phyloP scores from a whole-genome alignment of 2,113 vertebrate genomes.

The Trochalopteron elliotii region DNA sequence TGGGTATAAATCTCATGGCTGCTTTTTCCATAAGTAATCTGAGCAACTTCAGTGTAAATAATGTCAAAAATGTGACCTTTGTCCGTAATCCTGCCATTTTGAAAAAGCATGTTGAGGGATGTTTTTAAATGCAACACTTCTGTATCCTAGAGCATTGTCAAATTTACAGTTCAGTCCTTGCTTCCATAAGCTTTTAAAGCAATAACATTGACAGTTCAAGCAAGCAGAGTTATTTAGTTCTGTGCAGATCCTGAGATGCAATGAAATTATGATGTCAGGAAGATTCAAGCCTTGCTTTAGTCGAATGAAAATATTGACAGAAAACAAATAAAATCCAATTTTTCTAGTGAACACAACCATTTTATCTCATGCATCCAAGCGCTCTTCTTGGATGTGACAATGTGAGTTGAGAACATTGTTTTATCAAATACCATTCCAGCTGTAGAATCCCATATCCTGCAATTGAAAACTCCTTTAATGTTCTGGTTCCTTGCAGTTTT shows the following conservation, averaged over 20 bases:
- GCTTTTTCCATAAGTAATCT: not conserved
- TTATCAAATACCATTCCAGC: not conserved
- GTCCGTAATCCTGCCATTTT: slow-evolving; percentile 12
- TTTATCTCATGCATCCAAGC: not conserved
- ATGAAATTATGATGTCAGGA: slow-evolving; percentile 48
- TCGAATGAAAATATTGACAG: not conserved
- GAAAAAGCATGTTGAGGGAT: not conserved
- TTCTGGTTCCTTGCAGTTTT: slow-evolving; percentile 17
- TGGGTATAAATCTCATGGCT: not conserved
- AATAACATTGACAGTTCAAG: slow-evolving; percentile 36
- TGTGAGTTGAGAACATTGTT: not conserved
- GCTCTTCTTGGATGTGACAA: not conserved
- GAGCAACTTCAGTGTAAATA: slow-evolving; percentile 26
- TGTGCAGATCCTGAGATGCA: slow-evolving; percentile 6
- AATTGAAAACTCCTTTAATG: slow-evolving; percentile 17
- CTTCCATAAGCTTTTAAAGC: slow-evolving; percentile 39
- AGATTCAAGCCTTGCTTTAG: slow-evolving; percentile 22
- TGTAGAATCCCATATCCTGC: not conserved
- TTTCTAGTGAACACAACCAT: not conserved
- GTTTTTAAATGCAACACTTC: not conserved
- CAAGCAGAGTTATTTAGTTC: slow-evolving; percentile 45
- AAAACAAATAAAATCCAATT: slow-evolving; percentile 41
- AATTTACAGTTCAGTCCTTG: slow-evolving; percentile 21
- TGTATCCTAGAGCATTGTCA: not conserved
- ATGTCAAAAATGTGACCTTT: slow-evolving; percentile 21